A percentile compares a stretch with the other conserved stretches of the same genome.
These are phyloP conservation scores for Adelges cooleyi DNA, from an alignment of 1,140 invertebrate species.

Conservation along the genomic window DNA sequence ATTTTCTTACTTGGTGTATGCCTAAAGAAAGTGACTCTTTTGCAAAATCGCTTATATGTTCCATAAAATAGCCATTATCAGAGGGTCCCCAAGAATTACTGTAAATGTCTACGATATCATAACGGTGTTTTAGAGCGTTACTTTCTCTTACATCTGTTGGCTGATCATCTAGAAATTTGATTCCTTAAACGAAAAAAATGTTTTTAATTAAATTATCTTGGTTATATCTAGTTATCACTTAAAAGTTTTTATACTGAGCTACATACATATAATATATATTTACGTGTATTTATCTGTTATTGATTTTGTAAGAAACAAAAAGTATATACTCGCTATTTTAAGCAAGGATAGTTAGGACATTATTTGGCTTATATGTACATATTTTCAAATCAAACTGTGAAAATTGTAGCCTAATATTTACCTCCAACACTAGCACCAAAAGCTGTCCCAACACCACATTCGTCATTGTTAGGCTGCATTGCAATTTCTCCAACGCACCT, in stretches of 20 bases:
- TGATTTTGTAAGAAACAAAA: too few relatives aligned
- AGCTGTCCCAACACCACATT: slow-evolving; percentile 77
- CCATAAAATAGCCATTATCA: slow-evolving; percentile 78
- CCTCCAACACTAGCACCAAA: slow-evolving; percentile 67
- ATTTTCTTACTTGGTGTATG: slow-evolving; percentile 53
- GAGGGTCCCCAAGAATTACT: slow-evolving; percentile 84
- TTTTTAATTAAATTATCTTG: not conserved
- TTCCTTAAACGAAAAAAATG: slow-evolving; percentile 41
- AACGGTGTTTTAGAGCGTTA: slow-evolving; percentile 53
- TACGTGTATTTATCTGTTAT: too few relatives aligned
- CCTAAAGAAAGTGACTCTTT: slow-evolving; percentile 41
- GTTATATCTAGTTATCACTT: too few relatives aligned
- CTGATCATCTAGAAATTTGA: slow-evolving; percentile 79
- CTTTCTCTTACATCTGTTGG: slow-evolving; percentile 83
- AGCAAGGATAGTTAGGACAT: too few relatives aligned
- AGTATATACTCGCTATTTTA: too few relatives aligned
- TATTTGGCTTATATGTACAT: too few relatives aligned
- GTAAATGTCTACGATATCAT: slow-evolving; percentile 68
- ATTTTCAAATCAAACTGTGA: too few relatives aligned
- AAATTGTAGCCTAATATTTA: slow-evolving; percentile 36
- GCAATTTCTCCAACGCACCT: slow-evolving; percentile 75
- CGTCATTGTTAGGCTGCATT: slow-evolving; percentile 69
- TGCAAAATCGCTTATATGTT: slow-evolving; percentile 71
- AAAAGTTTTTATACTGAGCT: too few relatives aligned
- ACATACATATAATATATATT: too few relatives aligned